Evolutionary conservation across 2,888 invertebrate species (phyloP).

Genomic region (Oscheius sp.): DNA sequence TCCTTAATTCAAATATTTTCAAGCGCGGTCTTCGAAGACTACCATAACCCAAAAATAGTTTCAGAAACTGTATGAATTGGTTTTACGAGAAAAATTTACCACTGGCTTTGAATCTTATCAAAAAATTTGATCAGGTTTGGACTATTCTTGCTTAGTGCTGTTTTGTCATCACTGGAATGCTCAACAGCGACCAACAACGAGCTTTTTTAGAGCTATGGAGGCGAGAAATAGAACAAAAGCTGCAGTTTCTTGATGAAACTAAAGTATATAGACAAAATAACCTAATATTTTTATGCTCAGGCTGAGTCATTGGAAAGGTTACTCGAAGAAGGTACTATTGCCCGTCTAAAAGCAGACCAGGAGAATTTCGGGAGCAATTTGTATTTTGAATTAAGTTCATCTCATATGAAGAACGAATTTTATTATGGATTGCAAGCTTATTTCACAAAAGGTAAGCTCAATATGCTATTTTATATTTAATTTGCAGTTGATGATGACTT

Average conservation of each 20-base stretch:
- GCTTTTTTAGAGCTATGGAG: conserved; percentile 11
- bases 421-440: background rate
- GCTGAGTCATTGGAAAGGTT: no score
- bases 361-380: background rate
- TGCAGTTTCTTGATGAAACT: background rate
- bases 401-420: background rate
- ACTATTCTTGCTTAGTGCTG: no score
- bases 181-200: background rate
- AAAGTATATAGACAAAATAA: conserved; percentile 8
- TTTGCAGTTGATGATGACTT: background rate
- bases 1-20: no score
- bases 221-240: background rate
- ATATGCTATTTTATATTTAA: background rate
- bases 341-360: background rate
- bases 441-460: background rate
- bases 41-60: no score
- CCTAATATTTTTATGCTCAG: no score
- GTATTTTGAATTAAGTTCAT: background rate
- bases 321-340: no score
- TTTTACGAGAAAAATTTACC: no score
- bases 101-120: no score
- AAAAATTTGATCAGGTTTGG: no score
- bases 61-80: no score
- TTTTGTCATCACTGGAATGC: background rate
- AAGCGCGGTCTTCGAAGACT: no score